These are phyloP conservation scores for Steinernema carpocapsae DNA, from an alignment of 2,888 invertebrate genomes.

Conservation along the genomic window DNA sequence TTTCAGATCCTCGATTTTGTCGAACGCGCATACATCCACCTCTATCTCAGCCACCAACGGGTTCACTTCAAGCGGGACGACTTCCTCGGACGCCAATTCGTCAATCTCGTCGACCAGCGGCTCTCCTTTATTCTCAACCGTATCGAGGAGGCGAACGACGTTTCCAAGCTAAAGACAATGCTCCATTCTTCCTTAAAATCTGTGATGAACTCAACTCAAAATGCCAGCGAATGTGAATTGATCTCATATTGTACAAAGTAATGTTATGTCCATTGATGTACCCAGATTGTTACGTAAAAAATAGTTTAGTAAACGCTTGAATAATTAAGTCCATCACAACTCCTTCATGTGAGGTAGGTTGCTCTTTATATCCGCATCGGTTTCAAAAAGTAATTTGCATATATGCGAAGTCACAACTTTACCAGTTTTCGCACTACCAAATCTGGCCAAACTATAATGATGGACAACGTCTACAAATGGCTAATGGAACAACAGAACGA, in stretches of 20 bases:
- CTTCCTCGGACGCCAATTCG: constrained; percentile 6
- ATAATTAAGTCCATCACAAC: not conserved
- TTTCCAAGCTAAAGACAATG: not conserved
- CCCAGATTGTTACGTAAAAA: no score
- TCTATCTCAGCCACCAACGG: constrained; percentile 8
- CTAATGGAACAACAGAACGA: no score
- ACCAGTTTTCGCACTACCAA: no score
- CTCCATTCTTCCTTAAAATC: not conserved
- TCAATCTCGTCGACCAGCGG: constrained; percentile 8
- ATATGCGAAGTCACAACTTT: no score
- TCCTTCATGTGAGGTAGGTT: no score
- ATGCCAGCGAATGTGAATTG: constrained; percentile 8
- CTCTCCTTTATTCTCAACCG: not conserved
- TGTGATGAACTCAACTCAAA: not conserved
- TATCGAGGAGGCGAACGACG: not conserved
- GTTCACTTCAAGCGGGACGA: constrained; percentile 10
- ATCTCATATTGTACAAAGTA: not conserved
- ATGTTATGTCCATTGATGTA: not conserved
- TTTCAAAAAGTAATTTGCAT: no score
- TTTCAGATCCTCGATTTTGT: constrained; percentile 11
- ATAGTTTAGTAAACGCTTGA: not conserved
- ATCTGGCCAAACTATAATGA: no score
- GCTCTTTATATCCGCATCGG: no score
- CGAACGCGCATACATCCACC: constrained; percentile 17
- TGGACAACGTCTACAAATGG: no score